Conservation (phyloP, 2,888 invertebrate species). For the Euplexia lucipara region DNA sequence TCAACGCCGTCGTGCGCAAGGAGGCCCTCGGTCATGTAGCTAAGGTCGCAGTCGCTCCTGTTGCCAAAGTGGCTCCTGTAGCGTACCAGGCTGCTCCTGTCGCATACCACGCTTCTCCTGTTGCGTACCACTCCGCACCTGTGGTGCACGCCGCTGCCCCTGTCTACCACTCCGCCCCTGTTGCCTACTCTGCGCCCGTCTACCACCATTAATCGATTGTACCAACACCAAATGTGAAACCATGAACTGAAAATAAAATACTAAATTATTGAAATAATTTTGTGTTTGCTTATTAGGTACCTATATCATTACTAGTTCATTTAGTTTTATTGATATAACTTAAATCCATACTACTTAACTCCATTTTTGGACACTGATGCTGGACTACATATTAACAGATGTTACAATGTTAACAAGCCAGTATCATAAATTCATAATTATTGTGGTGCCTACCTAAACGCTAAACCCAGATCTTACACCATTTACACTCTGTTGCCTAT, state of each 20-base stretch:
- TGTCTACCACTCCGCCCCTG: slow-evolving; percentile 72
- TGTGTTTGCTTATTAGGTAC: too few species aligned
- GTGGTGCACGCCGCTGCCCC: slow-evolving; percentile 14
- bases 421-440: too few species aligned
- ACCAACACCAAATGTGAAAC: neutral
- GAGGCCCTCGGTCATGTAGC: slow-evolving; percentile 80
- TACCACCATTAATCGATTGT: slow-evolving; percentile 77
- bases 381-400: neutral
- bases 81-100: slow-evolving; percentile 64
- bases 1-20: slow-evolving; percentile 87
- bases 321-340: too few species aligned
- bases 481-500: too few species aligned
- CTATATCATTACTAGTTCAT: too few species aligned
- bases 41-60: slow-evolving; percentile 71
- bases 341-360: too few species aligned
- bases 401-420: neutral
- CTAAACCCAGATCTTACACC: too few species aligned
- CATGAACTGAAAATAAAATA: slow-evolving; percentile 43
- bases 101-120: slow-evolving; percentile 56
- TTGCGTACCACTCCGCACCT: slow-evolving; percentile 52
- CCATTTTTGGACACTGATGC: neutral
- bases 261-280: slow-evolving; percentile 39
- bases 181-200: slow-evolving; percentile 73
- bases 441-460: too few species aligned
- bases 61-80: slow-evolving; percentile 67